Evolutionary conservation across 2,113 vertebrate genomes (phyloP).

Genomic region (Bos javanicus): DNA sequence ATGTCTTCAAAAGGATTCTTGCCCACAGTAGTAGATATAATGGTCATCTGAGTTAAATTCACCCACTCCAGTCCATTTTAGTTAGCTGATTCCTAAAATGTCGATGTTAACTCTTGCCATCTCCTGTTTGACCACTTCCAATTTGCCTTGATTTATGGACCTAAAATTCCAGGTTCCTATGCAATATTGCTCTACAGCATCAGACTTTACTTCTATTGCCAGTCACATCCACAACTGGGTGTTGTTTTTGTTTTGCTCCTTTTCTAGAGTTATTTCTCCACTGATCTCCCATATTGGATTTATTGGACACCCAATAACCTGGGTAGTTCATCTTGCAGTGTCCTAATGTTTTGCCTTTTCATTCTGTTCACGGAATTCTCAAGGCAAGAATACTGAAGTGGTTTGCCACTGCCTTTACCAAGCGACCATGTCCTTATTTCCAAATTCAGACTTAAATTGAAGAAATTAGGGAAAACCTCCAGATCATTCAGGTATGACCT

Average conservation of each 20-base stretch:
- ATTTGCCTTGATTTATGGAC: not conserved
- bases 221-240: not conserved
- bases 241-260: not conserved
- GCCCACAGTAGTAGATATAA: not conserved
- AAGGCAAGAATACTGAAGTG: not conserved
- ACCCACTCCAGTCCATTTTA: not conserved
- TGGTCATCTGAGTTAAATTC: not conserved
- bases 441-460: not conserved
- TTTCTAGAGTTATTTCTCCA: not conserved
- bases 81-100: not conserved
- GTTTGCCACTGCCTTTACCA: not conserved
- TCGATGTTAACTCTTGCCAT: not conserved
- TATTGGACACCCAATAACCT: not conserved
- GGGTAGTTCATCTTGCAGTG: not conserved
- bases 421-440: fast-evolving
- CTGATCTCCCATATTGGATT: not conserved
- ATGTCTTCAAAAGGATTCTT: not conserved
- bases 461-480: not conserved
- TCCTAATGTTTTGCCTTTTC: not conserved
- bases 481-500: not conserved
- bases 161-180: not conserved
- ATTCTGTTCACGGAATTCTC: not conserved
- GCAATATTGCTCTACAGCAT: not conserved
- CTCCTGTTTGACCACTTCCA: not conserved
- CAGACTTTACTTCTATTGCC: not conserved